phyloP scores from a whole-genome alignment of 1,140 invertebrate species.

The Anoplolepis gracilipes region DNA sequence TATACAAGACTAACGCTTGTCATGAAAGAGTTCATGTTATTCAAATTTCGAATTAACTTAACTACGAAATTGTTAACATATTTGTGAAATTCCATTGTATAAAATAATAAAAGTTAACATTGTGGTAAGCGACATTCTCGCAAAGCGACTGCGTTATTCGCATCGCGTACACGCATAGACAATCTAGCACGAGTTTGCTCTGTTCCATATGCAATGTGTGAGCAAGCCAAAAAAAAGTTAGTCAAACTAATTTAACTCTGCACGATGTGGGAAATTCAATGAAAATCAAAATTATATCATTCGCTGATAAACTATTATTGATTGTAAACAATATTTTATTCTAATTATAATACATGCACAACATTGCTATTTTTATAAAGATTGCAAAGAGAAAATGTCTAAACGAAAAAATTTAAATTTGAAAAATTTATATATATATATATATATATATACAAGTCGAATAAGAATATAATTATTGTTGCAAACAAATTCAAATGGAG shows the following conservation, averaged over 20 bases:
- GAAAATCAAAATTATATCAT: slow-evolving; percentile 43
- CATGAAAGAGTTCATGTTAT: not conserved
- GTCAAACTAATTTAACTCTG: slow-evolving; percentile 55
- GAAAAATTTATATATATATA: not conserved
- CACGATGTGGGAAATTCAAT: slow-evolving; percentile 37
- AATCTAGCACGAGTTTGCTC: slow-evolving; percentile 35
- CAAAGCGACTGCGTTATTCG: slow-evolving; percentile 22
- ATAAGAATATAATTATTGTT: too few species aligned
- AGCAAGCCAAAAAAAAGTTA: slow-evolving; percentile 11
- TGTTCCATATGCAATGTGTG: slow-evolving; percentile 52
- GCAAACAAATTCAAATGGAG: too few species aligned
- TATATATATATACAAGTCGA: too few species aligned
- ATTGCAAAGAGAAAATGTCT: not conserved
- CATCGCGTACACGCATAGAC: slow-evolving; percentile 34
- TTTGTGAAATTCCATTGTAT: not conserved
- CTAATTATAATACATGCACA: slow-evolving; percentile 8
- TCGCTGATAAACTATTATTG: not conserved
- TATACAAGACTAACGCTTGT: not conserved
- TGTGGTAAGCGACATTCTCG: slow-evolving; percentile 8
- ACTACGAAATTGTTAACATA: not conserved
- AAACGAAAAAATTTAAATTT: not conserved
- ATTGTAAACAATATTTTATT: not conserved
- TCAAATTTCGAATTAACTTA: not conserved
- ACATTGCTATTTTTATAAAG: not conserved
- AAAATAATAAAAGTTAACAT: slow-evolving; percentile 43